Evolutionary conservation across 2,888 invertebrate genomes (phyloP).

Genomic region (Vandiemenella viatica): DNA sequence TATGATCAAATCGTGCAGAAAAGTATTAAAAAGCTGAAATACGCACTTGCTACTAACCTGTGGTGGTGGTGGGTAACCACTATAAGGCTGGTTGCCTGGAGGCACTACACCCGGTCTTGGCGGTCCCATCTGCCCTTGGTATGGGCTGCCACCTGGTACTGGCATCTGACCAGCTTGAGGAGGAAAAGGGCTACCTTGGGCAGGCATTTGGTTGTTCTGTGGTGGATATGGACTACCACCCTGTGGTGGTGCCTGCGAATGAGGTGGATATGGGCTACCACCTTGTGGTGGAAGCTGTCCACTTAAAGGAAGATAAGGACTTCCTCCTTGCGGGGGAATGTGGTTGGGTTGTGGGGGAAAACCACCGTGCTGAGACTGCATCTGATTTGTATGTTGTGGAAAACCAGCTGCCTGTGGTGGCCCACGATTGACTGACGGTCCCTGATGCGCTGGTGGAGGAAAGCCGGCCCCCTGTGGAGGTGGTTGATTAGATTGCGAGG

Average conservation of each 20-base stretch:
- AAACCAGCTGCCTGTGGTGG: background rate
- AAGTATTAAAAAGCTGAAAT: too few species aligned
- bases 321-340: conserved; percentile 4
- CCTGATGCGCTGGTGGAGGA: too few species aligned
- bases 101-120: conserved; percentile 9
- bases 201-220: background rate
- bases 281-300: conserved; percentile 12
- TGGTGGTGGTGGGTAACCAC: conserved; percentile 4
- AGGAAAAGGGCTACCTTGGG: conserved; percentile 12
- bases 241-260: conserved; percentile 21
- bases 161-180: conserved; percentile 11
- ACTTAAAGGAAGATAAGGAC: background rate
- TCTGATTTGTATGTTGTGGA: background rate
- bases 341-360: background rate
- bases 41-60: too few species aligned
- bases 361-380: background rate
- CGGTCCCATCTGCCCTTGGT: conserved; percentile 9
- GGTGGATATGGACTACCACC: conserved; percentile 14
- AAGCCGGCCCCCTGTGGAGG: too few species aligned
- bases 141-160: conserved; percentile 5
- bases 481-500: too few species aligned
- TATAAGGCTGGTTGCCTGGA: conserved; percentile 1
- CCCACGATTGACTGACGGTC: background rate
- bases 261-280: conserved; percentile 13
- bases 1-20: too few species aligned